phyloP scores from a whole-genome alignment of 92 coral and sea anemone species.

The Scolanthus callimorphus region DNA sequence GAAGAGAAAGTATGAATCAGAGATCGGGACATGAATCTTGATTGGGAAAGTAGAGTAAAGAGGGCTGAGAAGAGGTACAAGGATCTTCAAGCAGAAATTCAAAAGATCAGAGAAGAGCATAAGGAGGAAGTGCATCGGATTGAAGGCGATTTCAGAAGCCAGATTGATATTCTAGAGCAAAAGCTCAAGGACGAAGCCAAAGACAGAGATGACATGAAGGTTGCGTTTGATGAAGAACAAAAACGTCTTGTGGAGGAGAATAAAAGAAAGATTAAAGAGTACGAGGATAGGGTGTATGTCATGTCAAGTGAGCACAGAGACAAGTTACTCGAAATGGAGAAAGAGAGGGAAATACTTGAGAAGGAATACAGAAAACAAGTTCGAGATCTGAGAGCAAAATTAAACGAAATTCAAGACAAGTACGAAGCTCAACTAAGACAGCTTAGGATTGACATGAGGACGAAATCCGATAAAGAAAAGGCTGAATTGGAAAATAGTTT shows the following conservation, averaged over 20 bases:
- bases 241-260: slow-evolving; percentile 33
- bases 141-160: slow-evolving; percentile 24
- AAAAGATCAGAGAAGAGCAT: slow-evolving; percentile 1
- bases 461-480: slow-evolving; percentile 39
- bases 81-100: background rate
- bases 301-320: slow-evolving; percentile 41
- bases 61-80: slow-evolving; percentile 10
- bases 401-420: slow-evolving; percentile 26
- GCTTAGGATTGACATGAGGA: slow-evolving; percentile 36
- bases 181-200: slow-evolving; percentile 45
- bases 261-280: slow-evolving; percentile 19
- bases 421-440: slow-evolving; percentile 41
- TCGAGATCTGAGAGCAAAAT: slow-evolving; percentile 40
- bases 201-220: slow-evolving; percentile 48
- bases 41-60: slow-evolving; percentile 6
- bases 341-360: slow-evolving; percentile 48
- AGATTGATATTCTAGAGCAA: slow-evolving; percentile 31
- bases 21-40: slow-evolving; percentile 2
- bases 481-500: slow-evolving; percentile 38
- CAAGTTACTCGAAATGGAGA: slow-evolving; percentile 33
- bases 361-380: slow-evolving; percentile 28
- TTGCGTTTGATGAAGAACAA: slow-evolving; percentile 34
- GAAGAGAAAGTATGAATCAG: slow-evolving; percentile 23
- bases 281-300: slow-evolving; percentile 38
- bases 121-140: slow-evolving; percentile 5